These are phyloP conservation scores for Gracilinanus agilis DNA, from an alignment of 2,113 vertebrate species.

Conservation along the genomic window DNA sequence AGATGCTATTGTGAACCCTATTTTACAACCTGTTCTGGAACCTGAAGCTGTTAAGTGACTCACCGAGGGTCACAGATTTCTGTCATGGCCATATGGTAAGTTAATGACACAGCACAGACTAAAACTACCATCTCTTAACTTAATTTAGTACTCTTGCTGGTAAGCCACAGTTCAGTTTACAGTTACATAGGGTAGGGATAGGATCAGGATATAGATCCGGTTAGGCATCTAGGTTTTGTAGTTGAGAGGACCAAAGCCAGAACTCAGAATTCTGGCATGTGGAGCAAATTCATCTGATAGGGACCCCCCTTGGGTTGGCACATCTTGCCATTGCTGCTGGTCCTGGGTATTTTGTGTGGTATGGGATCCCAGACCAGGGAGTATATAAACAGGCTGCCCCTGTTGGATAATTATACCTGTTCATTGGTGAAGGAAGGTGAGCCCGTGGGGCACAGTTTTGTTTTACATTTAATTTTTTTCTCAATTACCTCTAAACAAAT, in stretches of 20 bases:
- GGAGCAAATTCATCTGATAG: background rate
- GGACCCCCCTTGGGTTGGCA: background rate
- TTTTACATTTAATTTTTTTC: background rate
- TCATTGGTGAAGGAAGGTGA: background rate
- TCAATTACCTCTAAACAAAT: too few species aligned
- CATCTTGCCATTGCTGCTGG: background rate
- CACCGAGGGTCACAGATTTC: background rate
- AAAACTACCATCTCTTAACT: background rate
- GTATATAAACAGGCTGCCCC: background rate
- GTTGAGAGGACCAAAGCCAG: background rate
- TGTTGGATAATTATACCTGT: background rate
- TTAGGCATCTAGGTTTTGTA: background rate
- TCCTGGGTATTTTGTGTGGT: background rate
- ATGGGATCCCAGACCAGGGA: background rate
- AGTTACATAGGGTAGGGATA: background rate
- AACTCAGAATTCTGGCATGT: background rate
- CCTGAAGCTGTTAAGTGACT: background rate
- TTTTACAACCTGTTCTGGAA: background rate
- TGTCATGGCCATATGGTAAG: background rate
- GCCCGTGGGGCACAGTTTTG: background rate
- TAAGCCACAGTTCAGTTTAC: background rate
- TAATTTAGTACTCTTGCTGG: background rate
- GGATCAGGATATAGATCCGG: background rate
- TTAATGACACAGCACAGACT: background rate
- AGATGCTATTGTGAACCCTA: background rate